A percentile compares a stretch with the other conserved stretches of the same genome.
Conservation (phyloP, 2,797 vertebrate genomes). For the Typhlichthys eigenmanni region DNA sequence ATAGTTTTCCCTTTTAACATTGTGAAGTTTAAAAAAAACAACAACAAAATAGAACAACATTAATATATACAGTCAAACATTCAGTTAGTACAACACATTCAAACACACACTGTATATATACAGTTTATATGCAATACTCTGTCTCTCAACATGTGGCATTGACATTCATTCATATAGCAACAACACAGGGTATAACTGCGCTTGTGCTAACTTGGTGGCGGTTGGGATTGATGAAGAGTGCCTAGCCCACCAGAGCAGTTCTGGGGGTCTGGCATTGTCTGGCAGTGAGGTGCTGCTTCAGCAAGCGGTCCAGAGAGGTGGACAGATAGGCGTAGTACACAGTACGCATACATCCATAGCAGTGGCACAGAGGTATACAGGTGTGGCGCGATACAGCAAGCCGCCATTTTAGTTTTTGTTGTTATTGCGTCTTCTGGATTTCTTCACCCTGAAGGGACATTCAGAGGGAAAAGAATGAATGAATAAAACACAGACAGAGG, state of each 20-base stretch:
- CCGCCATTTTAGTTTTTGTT: constrained; percentile 58
- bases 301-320: constrained; percentile 68
- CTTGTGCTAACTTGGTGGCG: constrained; percentile 29
- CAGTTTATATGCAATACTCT: not conserved
- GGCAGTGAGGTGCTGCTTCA: constrained; percentile 75
- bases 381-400: not conserved
- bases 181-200: constrained; percentile 32
- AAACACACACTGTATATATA: constrained; percentile 10
- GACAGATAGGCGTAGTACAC: constrained; percentile 53
- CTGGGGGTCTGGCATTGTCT: constrained; percentile 28
- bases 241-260: constrained; percentile 13
- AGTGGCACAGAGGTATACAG: constrained; percentile 57
- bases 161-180: constrained; percentile 11
- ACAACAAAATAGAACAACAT: too few relatives aligned
- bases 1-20: constrained; percentile 24
- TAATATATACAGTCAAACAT: constrained; percentile 18
- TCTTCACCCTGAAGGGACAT: constrained; percentile 76
- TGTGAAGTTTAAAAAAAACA: constrained; percentile 40
- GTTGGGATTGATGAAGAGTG: not conserved
- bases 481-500: not conserved
- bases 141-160: constrained; percentile 1
- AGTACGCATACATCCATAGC: constrained; percentile 56
- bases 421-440: constrained; percentile 68
- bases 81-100: constrained; percentile 31
- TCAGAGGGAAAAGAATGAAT: not conserved